Base-by-base conservation (phyloP, 2,888 invertebrate genomes). In the Macropis europaea region DNA sequence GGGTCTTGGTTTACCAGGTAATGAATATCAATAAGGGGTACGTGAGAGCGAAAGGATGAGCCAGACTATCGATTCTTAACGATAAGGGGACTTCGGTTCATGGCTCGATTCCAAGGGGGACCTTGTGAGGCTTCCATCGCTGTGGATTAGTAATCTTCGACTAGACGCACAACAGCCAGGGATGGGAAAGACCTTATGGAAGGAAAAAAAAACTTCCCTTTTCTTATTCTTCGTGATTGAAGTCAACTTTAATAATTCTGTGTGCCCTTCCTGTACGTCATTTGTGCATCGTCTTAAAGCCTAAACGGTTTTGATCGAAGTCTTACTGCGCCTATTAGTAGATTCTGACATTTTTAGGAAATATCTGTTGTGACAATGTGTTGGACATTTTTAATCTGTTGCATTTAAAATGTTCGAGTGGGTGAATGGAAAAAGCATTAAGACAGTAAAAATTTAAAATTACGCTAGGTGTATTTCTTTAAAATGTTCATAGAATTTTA, bases 71-170 rank as follows among this genome's bases (percentile, higher is more conserved):
- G 82, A 84, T 82, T 73, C 69, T 66, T 52, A 62, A 69, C 67
- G 62, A 76, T 75, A 69, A 50, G 43, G 60, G 56, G 66, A 45
- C 68, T 66, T 24, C 19, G 53, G 40, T 42, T 40, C 59, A 57
- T 71, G 76, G 77, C 74, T 83, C 77, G 76, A 77, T 83, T 79
- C 75, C 78, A 78, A 76, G 73, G 84, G 82, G 81, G 76, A 78
- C 66, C 64, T 79, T 81, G 82, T 53, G 24, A 67, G 87, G 87
- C 79, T 87, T 87, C 87, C 81, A 81, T 84, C 82, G 76, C 76
- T 76, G 69, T 79, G 84, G 84, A 87, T 87, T 87, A 87, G 80
- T 78, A 73, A 77, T 82, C 81, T 82, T 83, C 70, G 74, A 76
- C 81, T 83, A 71, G 79, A 70, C 82, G 52, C 70, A 61, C 48